These are phyloP conservation scores for Drosophila picticornis DNA, from an alignment of 2,888 invertebrate genomes.

Conservation along the genomic window DNA sequence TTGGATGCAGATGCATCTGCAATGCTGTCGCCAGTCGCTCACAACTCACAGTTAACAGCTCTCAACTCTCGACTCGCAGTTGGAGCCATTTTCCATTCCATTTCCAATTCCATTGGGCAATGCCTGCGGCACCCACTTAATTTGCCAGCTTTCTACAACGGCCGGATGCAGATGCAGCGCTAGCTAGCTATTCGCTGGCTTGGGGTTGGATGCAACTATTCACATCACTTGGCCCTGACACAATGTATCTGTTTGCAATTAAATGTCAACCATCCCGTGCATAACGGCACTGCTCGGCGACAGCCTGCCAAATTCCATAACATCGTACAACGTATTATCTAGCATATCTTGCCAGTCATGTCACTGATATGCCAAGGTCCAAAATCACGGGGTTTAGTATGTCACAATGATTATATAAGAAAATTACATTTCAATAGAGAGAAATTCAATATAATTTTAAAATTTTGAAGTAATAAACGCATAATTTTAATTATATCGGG, in stretches of 20 bases:
- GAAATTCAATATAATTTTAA: background rate
- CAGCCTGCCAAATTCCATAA: slow-evolving; percentile 62
- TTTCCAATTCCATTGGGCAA: slow-evolving; percentile 44
- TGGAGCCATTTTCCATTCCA: slow-evolving; percentile 39
- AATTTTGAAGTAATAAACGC: background rate
- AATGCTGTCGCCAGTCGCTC: slow-evolving; percentile 45
- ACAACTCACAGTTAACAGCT: slow-evolving; percentile 10
- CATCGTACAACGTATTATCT: slow-evolving; percentile 42
- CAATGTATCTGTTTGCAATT: slow-evolving; percentile 81
- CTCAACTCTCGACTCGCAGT: slow-evolving; percentile 29
- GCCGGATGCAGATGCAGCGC: slow-evolving; percentile 65
- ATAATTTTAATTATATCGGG: background rate
- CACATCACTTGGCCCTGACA: slow-evolving; percentile 66
- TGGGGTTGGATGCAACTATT: slow-evolving; percentile 45
- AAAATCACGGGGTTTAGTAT: background rate
- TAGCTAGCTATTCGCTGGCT: slow-evolving; percentile 18
- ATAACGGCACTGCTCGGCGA: slow-evolving; percentile 53
- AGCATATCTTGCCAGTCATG: slow-evolving; percentile 24
- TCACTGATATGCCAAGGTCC: slow-evolving; percentile 8
- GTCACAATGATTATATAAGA: background rate
- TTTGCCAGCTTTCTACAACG: slow-evolving; percentile 61
- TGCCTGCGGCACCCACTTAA: slow-evolving; percentile 71
- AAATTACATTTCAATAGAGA: background rate
- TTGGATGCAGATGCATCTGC: slow-evolving; percentile 37
- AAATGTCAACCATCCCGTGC: slow-evolving; percentile 71